Evolutionary conservation across 2,888 invertebrate genomes (phyloP).

Genomic region (Pristionchus maxplancki): DNA sequence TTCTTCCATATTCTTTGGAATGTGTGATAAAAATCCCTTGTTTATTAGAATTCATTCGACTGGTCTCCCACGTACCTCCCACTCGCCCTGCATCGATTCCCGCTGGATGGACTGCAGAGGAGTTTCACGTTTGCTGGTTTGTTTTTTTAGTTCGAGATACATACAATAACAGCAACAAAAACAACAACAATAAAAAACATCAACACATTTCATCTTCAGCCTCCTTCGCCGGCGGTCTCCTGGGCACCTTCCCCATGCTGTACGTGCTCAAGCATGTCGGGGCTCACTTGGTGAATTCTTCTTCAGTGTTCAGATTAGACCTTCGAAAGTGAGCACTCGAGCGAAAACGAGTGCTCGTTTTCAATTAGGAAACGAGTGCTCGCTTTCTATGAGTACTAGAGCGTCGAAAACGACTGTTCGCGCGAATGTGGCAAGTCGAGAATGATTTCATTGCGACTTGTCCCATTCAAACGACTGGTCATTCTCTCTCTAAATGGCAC

Average conservation of each 20-base stretch:
- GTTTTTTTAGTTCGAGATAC: not conserved
- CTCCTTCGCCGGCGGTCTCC: not conserved
- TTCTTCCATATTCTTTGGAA: not conserved
- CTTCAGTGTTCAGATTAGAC: too few relatives aligned
- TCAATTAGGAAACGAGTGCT: too few relatives aligned
- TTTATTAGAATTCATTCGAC: not conserved
- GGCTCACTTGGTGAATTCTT: not conserved
- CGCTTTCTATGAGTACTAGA: too few relatives aligned
- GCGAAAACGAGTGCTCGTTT: too few relatives aligned
- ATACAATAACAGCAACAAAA: too few relatives aligned
- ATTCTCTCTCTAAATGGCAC: too few relatives aligned
- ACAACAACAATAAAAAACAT: not conserved
- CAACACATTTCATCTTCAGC: not conserved
- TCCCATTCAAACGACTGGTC: too few relatives aligned
- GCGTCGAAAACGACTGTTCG: too few relatives aligned
- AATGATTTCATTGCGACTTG: too few relatives aligned
- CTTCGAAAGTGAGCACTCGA: too few relatives aligned
- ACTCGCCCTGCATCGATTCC: not conserved
- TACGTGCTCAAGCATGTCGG: not conserved
- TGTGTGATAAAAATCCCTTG: too few relatives aligned
- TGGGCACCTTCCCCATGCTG: conserved; percentile 9
- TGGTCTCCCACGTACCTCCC: not conserved
- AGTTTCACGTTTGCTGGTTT: conserved; percentile 4
- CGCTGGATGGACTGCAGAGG: not conserved
- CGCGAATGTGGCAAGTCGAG: too few relatives aligned